Evolutionary conservation across 2,797 vertebrate species (phyloP).

Genomic region (Sparus aurata): DNA sequence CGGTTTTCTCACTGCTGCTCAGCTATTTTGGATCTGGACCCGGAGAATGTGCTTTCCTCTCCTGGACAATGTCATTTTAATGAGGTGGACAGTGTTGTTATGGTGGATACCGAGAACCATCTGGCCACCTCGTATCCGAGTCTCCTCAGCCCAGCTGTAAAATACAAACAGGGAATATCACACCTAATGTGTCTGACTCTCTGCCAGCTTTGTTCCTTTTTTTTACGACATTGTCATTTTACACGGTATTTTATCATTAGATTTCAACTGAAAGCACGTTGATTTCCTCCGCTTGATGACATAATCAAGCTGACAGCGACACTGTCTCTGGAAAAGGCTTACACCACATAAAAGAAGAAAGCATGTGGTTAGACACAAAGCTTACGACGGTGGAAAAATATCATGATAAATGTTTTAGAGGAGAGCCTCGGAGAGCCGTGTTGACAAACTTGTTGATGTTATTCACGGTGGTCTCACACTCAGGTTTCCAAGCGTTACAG

Average conservation of each 20-base stretch:
- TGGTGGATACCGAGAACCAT: constrained; percentile 69
- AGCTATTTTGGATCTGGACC: constrained; percentile 56
- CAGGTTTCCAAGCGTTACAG: constrained; percentile 52
- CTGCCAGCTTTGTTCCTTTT: constrained; percentile 61
- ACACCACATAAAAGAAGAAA: constrained; percentile 18
- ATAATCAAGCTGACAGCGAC: constrained; percentile 54
- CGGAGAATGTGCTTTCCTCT: constrained; percentile 64
- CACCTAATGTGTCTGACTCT: constrained; percentile 61
- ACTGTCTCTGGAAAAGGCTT: constrained; percentile 39
- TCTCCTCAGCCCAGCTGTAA: constrained; percentile 73
- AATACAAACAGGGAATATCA: constrained; percentile 72
- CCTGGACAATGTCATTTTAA: constrained; percentile 76
- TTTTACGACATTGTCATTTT: constrained; percentile 58
- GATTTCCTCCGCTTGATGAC: constrained; percentile 46
- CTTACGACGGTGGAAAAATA: constrained; percentile 10
- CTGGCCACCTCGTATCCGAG: constrained; percentile 71
- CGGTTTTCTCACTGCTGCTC: constrained; percentile 40
- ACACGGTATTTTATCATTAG: constrained; percentile 32
- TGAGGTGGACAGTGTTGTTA: constrained; percentile 70
- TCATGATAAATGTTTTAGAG: constrained; percentile 46
- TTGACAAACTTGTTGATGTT: constrained; percentile 70
- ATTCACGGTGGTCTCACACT: constrained; percentile 55
- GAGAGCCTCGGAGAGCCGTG: constrained; percentile 34
- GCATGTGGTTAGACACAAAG: constrained; percentile 16
- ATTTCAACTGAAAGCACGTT: constrained; percentile 44